Conservation (phyloP, 2,113 vertebrate genomes). For the Channa argus region DNA sequence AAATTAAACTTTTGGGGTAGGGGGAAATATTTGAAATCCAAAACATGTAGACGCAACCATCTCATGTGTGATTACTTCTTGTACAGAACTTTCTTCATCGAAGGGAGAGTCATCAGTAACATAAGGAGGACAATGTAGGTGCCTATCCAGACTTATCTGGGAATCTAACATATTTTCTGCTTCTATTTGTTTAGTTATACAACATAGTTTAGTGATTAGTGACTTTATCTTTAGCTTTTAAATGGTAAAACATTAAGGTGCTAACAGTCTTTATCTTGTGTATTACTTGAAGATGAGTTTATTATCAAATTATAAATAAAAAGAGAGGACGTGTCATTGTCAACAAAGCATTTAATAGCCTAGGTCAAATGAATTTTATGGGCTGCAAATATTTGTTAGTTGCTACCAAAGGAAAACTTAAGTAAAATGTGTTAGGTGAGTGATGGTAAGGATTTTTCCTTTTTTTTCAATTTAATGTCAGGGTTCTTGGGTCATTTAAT, state of each 20-base stretch:
- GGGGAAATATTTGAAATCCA: too few relatives aligned
- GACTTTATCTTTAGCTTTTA: slow-evolving; percentile 34
- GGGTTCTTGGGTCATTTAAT: neutral
- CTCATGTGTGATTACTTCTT: too few relatives aligned
- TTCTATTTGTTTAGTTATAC: slow-evolving; percentile 27
- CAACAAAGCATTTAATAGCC: neutral
- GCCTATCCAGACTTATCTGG: slow-evolving; percentile 26
- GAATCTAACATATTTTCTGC: slow-evolving; percentile 19
- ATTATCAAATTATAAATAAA: neutral
- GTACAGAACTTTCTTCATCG: slow-evolving; percentile 4
- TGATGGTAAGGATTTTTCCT: neutral
- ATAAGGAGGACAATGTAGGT: slow-evolving; percentile 46
- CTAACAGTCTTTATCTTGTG: neutral
- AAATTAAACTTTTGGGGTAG: too few relatives aligned
- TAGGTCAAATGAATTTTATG: neutral
- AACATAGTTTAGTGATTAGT: too few relatives aligned
- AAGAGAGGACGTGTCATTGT: neutral
- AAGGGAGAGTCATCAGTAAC: slow-evolving; percentile 33
- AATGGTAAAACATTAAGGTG: slow-evolving; percentile 6
- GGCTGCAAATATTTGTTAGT: neutral
- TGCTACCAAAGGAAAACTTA: neutral
- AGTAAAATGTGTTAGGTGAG: slow-evolving; percentile 1
- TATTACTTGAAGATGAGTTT: neutral
- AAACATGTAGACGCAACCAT: too few relatives aligned
- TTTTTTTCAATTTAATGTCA: neutral